Percentiles rank a stretch among this genome's conserved stretches.
Evolutionary conservation across 2,797 vertebrate species (phyloP).

Genomic region (Scolopax rusticola): DNA sequence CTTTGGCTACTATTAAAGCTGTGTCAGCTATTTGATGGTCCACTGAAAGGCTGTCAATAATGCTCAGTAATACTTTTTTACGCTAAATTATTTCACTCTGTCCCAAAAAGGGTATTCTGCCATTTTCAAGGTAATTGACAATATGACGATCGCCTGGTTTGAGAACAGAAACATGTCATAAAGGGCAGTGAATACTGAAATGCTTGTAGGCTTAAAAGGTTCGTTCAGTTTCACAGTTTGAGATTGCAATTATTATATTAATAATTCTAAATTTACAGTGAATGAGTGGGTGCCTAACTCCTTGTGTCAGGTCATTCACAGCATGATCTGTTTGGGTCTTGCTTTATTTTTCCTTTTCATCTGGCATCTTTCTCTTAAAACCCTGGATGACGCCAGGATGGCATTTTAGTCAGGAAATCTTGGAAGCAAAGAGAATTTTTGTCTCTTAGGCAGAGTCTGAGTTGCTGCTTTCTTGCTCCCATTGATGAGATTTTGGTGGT

Average conservation of each 20-base stretch:
- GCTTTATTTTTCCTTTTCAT: background rate
- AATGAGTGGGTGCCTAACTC: background rate
- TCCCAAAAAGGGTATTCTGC: background rate
- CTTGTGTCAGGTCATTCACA: background rate
- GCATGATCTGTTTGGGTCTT: background rate
- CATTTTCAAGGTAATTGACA: background rate
- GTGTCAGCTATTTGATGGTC: background rate
- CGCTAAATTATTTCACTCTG: background rate
- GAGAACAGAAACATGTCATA: background rate
- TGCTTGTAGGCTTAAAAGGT: background rate
- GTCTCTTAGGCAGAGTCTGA: background rate
- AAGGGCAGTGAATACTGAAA: background rate
- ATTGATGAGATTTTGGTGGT: background rate
- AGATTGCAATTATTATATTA: background rate
- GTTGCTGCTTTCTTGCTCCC: background rate
- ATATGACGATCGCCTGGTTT: background rate
- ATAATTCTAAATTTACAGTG: background rate
- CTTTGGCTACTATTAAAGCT: background rate
- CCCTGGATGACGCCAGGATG: background rate
- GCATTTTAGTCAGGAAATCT: background rate
- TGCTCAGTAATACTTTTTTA: background rate
- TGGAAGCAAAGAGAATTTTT: background rate
- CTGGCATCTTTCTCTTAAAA: background rate
- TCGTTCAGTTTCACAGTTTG: background rate
- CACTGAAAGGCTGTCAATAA: background rate